phyloP scores from a whole-genome alignment of 2,888 invertebrate genomes.

The Melanostoma mellinum region DNA sequence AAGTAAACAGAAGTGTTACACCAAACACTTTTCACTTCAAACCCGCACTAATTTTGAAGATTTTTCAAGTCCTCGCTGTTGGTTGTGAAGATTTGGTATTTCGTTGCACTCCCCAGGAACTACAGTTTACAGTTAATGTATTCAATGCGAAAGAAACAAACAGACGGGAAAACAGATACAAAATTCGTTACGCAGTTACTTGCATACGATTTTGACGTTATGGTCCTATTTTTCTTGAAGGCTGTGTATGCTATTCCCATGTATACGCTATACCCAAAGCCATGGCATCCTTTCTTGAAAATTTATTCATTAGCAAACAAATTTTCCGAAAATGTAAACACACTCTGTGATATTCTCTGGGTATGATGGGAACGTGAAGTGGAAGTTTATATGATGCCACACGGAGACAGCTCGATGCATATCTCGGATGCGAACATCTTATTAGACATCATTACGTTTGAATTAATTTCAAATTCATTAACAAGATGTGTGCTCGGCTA shows the following conservation, averaged over 20 bases:
- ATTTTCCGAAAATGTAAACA: conserved; percentile 66
- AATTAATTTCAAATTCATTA: conserved; percentile 72
- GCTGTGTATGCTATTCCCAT: not conserved
- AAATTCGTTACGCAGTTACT: conserved; percentile 48
- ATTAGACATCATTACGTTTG: conserved; percentile 70
- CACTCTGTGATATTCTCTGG: conserved; percentile 5
- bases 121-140: conserved; percentile 34
- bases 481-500: conserved; percentile 7
- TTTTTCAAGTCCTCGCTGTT: conserved; percentile 5
- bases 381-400: not conserved
- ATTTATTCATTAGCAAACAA: conserved; percentile 72
- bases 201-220: conserved; percentile 8
- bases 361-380: conserved; percentile 7
- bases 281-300: conserved; percentile 44
- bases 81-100: not conserved
- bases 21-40: conserved; percentile 46
- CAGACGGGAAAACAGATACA: conserved; percentile 25
- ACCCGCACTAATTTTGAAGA: conserved; percentile 55
- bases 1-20: conserved; percentile 38
- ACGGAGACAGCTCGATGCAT: conserved; percentile 17
- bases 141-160: conserved; percentile 38
- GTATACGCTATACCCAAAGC: conserved; percentile 13
- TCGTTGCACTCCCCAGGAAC: conserved; percentile 9
- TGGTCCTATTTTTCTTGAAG: conserved; percentile 29
- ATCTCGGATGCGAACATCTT: conserved; percentile 61